phyloP scores from a whole-genome alignment of 2,888 invertebrate species.

The Dryocosmus kuriphilus region DNA sequence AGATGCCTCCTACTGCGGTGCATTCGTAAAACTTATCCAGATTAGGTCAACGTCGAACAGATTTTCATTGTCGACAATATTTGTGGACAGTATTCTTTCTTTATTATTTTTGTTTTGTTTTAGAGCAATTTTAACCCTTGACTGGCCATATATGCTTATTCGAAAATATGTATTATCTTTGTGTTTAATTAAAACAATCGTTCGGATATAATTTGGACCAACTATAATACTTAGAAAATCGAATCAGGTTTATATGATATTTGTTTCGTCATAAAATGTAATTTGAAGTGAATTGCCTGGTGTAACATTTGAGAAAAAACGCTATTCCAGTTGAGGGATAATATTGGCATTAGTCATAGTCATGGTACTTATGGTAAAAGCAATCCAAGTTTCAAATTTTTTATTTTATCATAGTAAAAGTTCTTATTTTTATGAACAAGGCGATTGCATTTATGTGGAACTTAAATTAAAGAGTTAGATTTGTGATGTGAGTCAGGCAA shows the following conservation, averaged over 20 bases:
- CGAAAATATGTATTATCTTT: constrained; percentile 4
- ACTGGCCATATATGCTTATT: constrained; percentile 26
- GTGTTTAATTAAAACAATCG: not conserved
- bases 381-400: constrained; percentile 21
- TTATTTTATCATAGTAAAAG: constrained; percentile 32
- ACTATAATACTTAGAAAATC: not conserved
- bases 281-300: not conserved
- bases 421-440: constrained; percentile 41
- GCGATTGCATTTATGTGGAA: constrained; percentile 51
- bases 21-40: constrained; percentile 36
- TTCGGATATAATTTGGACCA: not conserved
- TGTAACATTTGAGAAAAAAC: not conserved
- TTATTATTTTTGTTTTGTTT: constrained; percentile 15
- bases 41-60: constrained; percentile 22
- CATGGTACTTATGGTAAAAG: constrained; percentile 35
- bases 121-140: constrained; percentile 36
- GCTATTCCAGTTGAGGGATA: constrained; percentile 26
- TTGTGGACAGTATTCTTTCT: constrained; percentile 31
- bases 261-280: not conserved
- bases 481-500: constrained; percentile 38
- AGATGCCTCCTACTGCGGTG: constrained; percentile 17
- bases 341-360: constrained; percentile 33
- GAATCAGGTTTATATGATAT: not conserved
- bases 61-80: constrained; percentile 30
- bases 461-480: constrained; percentile 41